Conservation (phyloP, 35 echinoderm and acorn worm genomes). For the Hemicentrotus pulcherrimus region DNA sequence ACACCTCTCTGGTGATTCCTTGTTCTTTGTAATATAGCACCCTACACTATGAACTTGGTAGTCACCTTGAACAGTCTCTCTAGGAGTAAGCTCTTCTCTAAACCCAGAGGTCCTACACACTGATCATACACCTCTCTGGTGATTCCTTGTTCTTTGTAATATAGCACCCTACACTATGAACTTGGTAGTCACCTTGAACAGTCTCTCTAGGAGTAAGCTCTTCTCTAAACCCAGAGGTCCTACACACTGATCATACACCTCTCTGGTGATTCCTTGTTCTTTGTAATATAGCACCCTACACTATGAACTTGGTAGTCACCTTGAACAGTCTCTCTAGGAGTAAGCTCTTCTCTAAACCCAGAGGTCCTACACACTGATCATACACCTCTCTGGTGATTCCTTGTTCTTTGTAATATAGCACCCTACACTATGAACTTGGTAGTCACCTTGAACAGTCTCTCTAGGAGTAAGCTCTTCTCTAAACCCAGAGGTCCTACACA, state of each 20-base stretch:
- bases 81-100: constrained; percentile 83
- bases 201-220: constrained; percentile 82
- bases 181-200: constrained; percentile 89
- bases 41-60: constrained; percentile 66
- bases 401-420: constrained; percentile 56
- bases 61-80: constrained; percentile 97
- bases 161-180: constrained; percentile 52
- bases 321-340: constrained; percentile 90
- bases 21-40: no score
- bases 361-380: constrained; percentile 61
- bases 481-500: constrained; percentile 90
- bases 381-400: constrained; percentile 70
- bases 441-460: constrained; percentile 98
- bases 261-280: constrained; percentile 80
- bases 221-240: constrained; percentile 91
- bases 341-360: neutral
- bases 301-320: constrained; percentile 84
- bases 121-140: no score
- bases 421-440: constrained; percentile 69
- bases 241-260: constrained; percentile 91
- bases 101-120: neutral
- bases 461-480: constrained; percentile 85
- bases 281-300: constrained; percentile 78
- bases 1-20: constrained; percentile 65
- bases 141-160: no score